Evolutionary conservation across 1,140 invertebrate genomes (phyloP).

Genomic region (Euura saliciscinereae): DNA sequence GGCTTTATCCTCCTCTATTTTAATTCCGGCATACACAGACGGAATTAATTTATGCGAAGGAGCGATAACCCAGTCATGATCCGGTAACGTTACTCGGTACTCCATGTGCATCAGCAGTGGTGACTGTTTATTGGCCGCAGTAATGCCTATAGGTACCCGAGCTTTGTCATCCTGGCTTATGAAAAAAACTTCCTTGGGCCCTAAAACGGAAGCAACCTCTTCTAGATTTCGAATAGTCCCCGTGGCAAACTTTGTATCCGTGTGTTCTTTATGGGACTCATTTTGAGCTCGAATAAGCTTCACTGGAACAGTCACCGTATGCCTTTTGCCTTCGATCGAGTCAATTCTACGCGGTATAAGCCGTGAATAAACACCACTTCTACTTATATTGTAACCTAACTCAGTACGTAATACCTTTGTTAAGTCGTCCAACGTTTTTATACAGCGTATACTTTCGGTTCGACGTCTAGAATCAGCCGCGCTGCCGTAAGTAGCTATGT

Average conservation of each 20-base stretch:
- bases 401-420: neutral
- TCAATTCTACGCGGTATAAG: slow-evolving; percentile 10
- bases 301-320: slow-evolving; percentile 19
- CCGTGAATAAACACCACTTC: slow-evolving; percentile 16
- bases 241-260: slow-evolving; percentile 17
- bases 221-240: too few relatives aligned
- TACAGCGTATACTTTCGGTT: slow-evolving; percentile 3
- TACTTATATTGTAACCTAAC: slow-evolving; percentile 4
- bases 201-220: too few relatives aligned
- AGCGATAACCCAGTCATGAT: too few relatives aligned
- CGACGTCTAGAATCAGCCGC: slow-evolving; percentile 20
- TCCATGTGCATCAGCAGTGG: too few relatives aligned
- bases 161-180: too few relatives aligned
- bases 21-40: too few relatives aligned
- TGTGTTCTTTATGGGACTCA: slow-evolving; percentile 5
- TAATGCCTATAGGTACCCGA: too few relatives aligned
- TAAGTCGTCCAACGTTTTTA: slow-evolving; percentile 1
- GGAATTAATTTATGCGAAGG: too few relatives aligned
- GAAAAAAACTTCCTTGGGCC: too few relatives aligned
- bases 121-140: too few relatives aligned
- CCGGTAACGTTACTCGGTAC: too few relatives aligned
- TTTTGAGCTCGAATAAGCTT: slow-evolving; percentile 12
- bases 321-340: slow-evolving; percentile 7
- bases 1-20: slow-evolving; percentile 3
- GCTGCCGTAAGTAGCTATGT: slow-evolving; percentile 21